Conservation (phyloP, 2,888 invertebrate genomes). For the Drosophila trichaetosa region DNA sequence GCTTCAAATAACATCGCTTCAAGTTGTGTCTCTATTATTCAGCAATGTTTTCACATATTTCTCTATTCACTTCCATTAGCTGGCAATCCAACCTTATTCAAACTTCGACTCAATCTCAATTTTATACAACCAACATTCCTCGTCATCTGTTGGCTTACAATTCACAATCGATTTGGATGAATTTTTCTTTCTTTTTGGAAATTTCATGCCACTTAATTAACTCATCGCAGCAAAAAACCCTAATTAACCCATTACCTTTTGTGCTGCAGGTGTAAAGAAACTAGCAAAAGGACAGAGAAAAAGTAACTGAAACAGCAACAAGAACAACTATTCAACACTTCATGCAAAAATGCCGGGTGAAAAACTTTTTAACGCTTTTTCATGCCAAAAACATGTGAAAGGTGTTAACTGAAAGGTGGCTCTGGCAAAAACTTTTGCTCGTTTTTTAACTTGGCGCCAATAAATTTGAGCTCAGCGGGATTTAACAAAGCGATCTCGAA, state of each 20-base stretch:
- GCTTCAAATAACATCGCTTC: background rate
- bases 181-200: constrained; percentile 32
- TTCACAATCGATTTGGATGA: constrained; percentile 52
- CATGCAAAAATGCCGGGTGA: constrained; percentile 59
- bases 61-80: constrained; percentile 23
- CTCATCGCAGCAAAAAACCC: constrained; percentile 41
- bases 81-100: constrained; percentile 33
- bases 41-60: background rate
- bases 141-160: constrained; percentile 24
- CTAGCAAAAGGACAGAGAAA: constrained; percentile 5
- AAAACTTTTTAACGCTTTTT: constrained; percentile 58
- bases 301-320: constrained; percentile 16
- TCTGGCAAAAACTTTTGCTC: constrained; percentile 55
- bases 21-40: background rate
- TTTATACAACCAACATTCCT: constrained; percentile 10
- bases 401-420: constrained; percentile 51
- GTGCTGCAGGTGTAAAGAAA: constrained; percentile 31
- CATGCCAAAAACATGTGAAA: constrained; percentile 72
- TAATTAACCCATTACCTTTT: constrained; percentile 74
- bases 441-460: constrained; percentile 66
- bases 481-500: constrained; percentile 48
- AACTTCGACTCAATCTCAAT: constrained; percentile 36
- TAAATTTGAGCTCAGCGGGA: constrained; percentile 60
- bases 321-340: constrained; percentile 56
- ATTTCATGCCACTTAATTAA: constrained; percentile 70